Evolutionary conservation across 2,888 invertebrate genomes (phyloP).

Genomic region (Tenthredo amoena): DNA sequence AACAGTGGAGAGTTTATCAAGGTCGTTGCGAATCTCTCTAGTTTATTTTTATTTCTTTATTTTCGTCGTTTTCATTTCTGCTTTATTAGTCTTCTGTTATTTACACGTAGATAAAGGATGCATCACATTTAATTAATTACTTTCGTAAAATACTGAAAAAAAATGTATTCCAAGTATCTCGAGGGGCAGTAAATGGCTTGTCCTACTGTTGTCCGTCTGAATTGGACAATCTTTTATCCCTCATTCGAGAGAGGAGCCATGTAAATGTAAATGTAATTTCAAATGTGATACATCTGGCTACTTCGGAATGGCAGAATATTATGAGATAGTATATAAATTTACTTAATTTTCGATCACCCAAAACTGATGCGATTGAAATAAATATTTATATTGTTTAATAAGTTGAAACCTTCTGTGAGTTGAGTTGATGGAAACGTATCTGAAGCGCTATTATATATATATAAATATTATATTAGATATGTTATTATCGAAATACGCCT

Average conservation of each 20-base stretch:
- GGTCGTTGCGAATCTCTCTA: neutral
- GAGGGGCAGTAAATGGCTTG: neutral
- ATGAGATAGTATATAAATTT: neutral
- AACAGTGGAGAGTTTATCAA: neutral
- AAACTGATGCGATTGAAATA: neutral
- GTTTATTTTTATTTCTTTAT: neutral
- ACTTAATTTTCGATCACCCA: neutral
- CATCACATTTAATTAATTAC: neutral
- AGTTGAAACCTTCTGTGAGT: neutral
- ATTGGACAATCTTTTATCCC: conserved; percentile 10
- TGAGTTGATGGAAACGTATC: neutral
- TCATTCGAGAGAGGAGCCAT: neutral
- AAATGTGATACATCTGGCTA: neutral
- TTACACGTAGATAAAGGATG: neutral
- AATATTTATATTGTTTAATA: neutral
- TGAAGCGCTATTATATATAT: neutral
- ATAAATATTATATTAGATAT: neutral
- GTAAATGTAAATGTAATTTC: neutral
- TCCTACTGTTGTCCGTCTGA: neutral
- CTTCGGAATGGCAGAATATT: neutral
- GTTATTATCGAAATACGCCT: conserved; percentile 16
- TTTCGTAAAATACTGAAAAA: neutral
- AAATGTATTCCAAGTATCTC: neutral
- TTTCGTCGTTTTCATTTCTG: neutral
- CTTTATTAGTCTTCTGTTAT: neutral